These are phyloP conservation scores for Crematogaster levior DNA, from an alignment of 2,888 invertebrate genomes.

Conservation along the genomic window DNA sequence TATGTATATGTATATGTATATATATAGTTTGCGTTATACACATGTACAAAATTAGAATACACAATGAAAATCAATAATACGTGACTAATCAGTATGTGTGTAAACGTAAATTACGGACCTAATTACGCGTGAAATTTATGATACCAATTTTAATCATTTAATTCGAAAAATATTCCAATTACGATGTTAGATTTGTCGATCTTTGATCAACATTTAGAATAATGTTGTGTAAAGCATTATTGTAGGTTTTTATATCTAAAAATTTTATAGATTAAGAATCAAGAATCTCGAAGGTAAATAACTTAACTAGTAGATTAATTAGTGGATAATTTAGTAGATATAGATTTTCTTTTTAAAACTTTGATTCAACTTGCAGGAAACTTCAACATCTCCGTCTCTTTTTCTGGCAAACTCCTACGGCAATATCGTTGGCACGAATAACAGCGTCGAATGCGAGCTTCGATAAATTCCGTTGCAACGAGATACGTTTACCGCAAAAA, in stretches of 20 bases:
- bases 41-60: constrained; percentile 1
- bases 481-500: constrained; percentile 37
- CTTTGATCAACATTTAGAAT: neutral
- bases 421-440: constrained; percentile 21
- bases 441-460: neutral
- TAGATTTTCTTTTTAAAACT: neutral
- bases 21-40: neutral
- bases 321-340: too few relatives aligned
- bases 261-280: neutral
- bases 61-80: constrained; percentile 20
- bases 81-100: neutral
- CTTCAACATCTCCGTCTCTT: constrained; percentile 2
- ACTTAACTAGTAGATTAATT: too few relatives aligned
- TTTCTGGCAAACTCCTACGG: neutral
- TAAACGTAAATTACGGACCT: constrained; percentile 6
- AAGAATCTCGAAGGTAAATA: neutral
- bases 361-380: neutral
- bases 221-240: neutral
- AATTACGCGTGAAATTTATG: constrained; percentile 8
- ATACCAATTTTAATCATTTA: neutral
- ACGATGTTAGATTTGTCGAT: neutral
- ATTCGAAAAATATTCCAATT: neutral
- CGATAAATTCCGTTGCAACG: constrained; percentile 36
- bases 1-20: too few relatives aligned
- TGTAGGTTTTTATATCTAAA: neutral